These are phyloP conservation scores for Siniperca undulata DNA, from an alignment of 2,797 vertebrate genomes.

Conservation along the genomic window DNA sequence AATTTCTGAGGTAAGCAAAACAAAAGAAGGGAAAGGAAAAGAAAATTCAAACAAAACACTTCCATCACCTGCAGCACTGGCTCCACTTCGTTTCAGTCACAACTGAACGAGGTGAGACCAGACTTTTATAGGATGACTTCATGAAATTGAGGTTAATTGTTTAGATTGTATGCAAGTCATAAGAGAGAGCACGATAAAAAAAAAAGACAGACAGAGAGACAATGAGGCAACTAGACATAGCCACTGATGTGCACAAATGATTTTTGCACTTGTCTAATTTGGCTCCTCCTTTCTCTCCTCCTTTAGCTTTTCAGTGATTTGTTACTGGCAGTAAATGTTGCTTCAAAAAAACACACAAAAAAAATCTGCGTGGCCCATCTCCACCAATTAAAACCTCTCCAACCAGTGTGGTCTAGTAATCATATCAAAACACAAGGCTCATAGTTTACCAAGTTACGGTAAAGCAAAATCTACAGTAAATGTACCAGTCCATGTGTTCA, in stretches of 20 bases:
- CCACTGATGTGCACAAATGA: neutral
- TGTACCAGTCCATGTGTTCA: constrained; percentile 73
- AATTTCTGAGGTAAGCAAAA: constrained; percentile 7
- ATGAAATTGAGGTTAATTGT: constrained; percentile 5
- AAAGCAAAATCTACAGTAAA: constrained; percentile 68
- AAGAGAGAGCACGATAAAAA: neutral
- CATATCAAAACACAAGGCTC: constrained; percentile 44
- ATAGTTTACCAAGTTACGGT: constrained; percentile 34
- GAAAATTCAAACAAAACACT: constrained; percentile 27
- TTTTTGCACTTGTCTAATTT: neutral
- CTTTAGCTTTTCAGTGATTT: neutral
- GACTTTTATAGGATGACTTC: constrained; percentile 24
- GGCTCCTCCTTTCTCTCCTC: neutral
- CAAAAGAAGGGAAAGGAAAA: neutral
- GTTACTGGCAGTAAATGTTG: neutral
- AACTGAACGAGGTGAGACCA: constrained; percentile 25
- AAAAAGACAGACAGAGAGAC: neutral
- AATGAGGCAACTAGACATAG: neutral
- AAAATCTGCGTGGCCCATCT: neutral
- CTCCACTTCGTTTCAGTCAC: constrained; percentile 14
- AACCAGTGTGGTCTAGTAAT: constrained; percentile 14
- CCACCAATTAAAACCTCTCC: constrained; percentile 21
- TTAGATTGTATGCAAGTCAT: constrained; percentile 5
- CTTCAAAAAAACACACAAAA: neutral
- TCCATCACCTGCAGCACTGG: constrained; percentile 40